Evolutionary conservation across 2,888 invertebrate species (phyloP), one percentile per base, ranked within the genome.

Genomic region (Agriopis leucophaearia): DNA sequence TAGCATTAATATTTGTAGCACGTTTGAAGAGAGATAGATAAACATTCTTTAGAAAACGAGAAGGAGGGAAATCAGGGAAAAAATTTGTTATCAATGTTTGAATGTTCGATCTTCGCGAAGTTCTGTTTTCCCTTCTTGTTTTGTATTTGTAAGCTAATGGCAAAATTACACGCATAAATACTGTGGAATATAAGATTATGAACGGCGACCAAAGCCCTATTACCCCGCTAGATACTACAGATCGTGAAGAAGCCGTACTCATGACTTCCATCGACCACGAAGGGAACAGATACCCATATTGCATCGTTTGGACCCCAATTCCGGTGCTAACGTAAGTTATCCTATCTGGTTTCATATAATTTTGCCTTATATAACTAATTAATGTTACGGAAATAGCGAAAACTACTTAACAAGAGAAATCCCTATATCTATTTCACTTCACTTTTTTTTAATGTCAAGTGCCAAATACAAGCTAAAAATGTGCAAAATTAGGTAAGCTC

Each of bases 291-390:
- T 99, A 96, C 90, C 99, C 99, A 0, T 98, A 95, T 85, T 98
- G 98, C 81, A 97, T 99, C 67, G 99, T 99, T 5, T 99, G 99
- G 99, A 99, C 99, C 1, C 99, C 99, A 0, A 97, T 99, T 78
- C 99, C 99, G 2, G 91, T 98, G 59, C 81, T 99, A 78, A 97
- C 98, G 97, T 97, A 89, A 94, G 95, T 91, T 72, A 48, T 16
- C 50, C 48, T 42, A 6, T 12, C 16, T 47, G 7, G 0, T 59
- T 13, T 10, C 8, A 48, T 47, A 47, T 12, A 18, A 48, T 48
- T 18, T 12, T 18, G 18, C n/a, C 7, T 44, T 48, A 4, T n/a
- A n/a, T n/a, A n/a, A 42, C 5, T 13, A 42, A 42, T 10, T 5
- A 12, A 9, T 1, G 42, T 4, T 42, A 10, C 15, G 15, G 8